Base-by-base conservation (phyloP, 2,113 vertebrate species). In the Spea bombifrons region DNA sequence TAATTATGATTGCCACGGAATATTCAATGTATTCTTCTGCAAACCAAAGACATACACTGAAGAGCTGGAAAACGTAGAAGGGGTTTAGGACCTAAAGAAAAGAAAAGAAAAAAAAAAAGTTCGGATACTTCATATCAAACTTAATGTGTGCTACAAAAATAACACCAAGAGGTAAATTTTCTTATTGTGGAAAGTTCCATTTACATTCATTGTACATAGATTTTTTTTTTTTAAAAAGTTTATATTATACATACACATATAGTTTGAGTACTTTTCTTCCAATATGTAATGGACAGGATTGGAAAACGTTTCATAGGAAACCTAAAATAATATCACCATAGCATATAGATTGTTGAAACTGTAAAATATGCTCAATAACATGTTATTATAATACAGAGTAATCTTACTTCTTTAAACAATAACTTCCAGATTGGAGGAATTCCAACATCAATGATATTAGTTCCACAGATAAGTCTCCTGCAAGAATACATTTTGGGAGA, bases 21-120 rank as follows among this genome's bases (percentile, higher is more conserved):
- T 94, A 94, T 50, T 92, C 91, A 57, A 83, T 87, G 72, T 94
- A 94, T 49, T 90, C 89, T 78, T 94, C 92, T 63, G 90, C 90
- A 84, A 94, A 89, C 93, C 93, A 94, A 74, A 94, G 74, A 66
- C 90, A 94, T 76, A 94, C 89, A 48, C 92, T 94, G 83, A 94
- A 93, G 76, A 91, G 83, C 68, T 94, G 93, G 86, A 94, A 94
- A 75, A 91, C 7, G 82, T 94, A 94, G 83, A 94, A 94, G 3
- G 92, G 92, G 85, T 92, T 92, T 81, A 94, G 85, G 75, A 93
- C 92, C 93, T 94, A 84, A 84, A 82, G 69, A 82, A 69, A 85
- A 47, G 85, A 15, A 84, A 0, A 85, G 9, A 69, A 67, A 46
- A 46, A 0, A 48, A 49, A 4, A 67, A 67, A 59, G 1, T 7